Base-by-base conservation (phyloP, 1,140 invertebrate genomes). In the Cardiocondyla obscurior region DNA sequence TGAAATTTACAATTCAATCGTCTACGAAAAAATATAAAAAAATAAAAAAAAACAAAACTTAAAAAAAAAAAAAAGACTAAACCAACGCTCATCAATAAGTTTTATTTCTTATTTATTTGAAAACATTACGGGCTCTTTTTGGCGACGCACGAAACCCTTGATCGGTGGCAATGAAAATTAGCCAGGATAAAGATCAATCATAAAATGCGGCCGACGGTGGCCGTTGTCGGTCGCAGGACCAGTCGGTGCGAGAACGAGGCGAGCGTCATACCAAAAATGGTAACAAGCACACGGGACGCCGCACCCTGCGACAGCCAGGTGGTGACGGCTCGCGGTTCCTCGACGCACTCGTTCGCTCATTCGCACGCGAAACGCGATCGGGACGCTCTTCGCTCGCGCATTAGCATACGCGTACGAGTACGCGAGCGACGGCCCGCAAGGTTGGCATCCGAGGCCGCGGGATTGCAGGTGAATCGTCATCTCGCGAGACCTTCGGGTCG, bases 261-360 rank as follows among this genome's bases (percentile, higher is more conserved):
- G 19, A 33, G 42, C 16, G 28, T 77, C 42, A 49, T 65, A 51
- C 46, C 46, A 77, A 77, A 77, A 77, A 77, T 77, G 46, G 46
- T 77, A 67, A 67, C 44, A 77, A 64, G 58, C 30, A 30, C 22
- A 76, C 28, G 53, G 53, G 67, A 77, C 30, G 73, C 30, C 44
- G 74, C 60, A 22, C 73, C 44, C 19, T 51, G 19, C 4, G n/a
- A 49, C 28, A 1, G 28, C 3, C 12, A 39, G 10, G 30, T 62
- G 30, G 44, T 36, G 73, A 76, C 57, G 14, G 64, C 44, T 49
- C 16, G 8, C 36, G 7, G 10, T 42, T 58, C 30, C 3, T 14
- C 6, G 16, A 14, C 10, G 22, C 0, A 36, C 2, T 14, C 46
- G n/a, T 22, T 22, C n/a, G n/a, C 33, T 74, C 10, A 12, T 4